phyloP scores from a whole-genome alignment of 2,888 invertebrate species.

The Branchellion lobata region DNA sequence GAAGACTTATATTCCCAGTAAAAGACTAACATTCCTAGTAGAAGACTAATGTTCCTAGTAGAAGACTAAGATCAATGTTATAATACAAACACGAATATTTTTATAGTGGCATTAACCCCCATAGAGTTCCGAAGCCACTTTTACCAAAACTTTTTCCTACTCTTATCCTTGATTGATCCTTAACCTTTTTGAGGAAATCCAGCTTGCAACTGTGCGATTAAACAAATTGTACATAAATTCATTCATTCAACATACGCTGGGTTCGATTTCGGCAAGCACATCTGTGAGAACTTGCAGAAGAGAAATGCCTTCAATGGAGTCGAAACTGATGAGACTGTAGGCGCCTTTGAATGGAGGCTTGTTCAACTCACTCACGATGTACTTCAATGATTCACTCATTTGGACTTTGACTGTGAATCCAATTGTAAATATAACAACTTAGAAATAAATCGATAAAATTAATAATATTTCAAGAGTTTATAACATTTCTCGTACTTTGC shows the following conservation, averaged over 20 bases:
- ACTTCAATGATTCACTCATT: constrained; percentile 64
- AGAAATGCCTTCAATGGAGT: constrained; percentile 74
- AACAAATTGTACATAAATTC: too few relatives aligned
- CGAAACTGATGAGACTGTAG: constrained; percentile 81
- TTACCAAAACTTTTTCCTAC: too few relatives aligned
- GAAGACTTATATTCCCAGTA: too few relatives aligned
- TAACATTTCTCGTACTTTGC: too few relatives aligned
- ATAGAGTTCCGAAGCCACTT: too few relatives aligned
- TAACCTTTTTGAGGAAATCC: neutral
- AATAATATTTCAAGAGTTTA: neutral
- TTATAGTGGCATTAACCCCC: too few relatives aligned
- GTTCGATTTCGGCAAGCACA: constrained; percentile 73
- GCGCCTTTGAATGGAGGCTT: constrained; percentile 72
- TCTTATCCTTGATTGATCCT: too few relatives aligned
- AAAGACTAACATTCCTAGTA: too few relatives aligned
- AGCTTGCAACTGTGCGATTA: too few relatives aligned
- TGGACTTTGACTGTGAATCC: constrained; percentile 26
- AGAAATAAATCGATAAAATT: neutral
- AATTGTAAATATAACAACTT: neutral
- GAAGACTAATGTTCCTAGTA: too few relatives aligned
- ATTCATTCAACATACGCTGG: constrained; percentile 66
- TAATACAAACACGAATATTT: too few relatives aligned
- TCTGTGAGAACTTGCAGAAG: constrained; percentile 77
- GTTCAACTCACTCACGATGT: constrained; percentile 73
- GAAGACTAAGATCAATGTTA: too few relatives aligned